Evolutionary conservation across 2,113 vertebrate species (phyloP).

Genomic region (Crypturellus undulatus): DNA sequence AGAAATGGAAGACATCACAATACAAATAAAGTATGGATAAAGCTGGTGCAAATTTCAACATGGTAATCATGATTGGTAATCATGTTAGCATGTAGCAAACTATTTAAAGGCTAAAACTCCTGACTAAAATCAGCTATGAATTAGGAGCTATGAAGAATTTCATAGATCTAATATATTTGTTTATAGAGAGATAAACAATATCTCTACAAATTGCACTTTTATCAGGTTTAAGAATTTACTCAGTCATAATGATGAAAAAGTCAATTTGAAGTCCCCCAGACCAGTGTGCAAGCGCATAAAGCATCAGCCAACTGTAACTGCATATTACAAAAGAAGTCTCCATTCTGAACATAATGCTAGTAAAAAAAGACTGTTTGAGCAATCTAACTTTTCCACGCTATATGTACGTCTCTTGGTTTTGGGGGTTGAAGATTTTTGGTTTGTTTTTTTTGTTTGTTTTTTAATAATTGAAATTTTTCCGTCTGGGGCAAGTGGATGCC

Average conservation of each 20-base stretch:
- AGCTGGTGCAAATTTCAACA: background rate
- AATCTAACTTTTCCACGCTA: background rate
- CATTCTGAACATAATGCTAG: background rate
- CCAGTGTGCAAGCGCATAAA: background rate
- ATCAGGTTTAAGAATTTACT: background rate
- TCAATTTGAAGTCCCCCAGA: background rate
- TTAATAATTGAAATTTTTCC: background rate
- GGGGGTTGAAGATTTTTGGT: too few relatives aligned
- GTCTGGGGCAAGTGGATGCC: background rate
- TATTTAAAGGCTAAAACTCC: background rate
- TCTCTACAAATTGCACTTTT: background rate
- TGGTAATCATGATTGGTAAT: background rate
- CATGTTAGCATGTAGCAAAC: background rate
- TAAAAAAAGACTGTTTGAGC: background rate
- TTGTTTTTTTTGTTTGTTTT: too few relatives aligned
- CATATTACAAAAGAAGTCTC: background rate
- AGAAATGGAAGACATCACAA: background rate
- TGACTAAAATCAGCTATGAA: background rate
- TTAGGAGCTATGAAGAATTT: background rate
- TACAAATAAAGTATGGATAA: background rate
- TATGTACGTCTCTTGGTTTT: background rate
- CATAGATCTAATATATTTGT: background rate
- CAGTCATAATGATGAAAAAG: background rate
- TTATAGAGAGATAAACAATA: background rate
- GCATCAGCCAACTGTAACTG: background rate